Evolutionary conservation across 1,140 invertebrate genomes (phyloP), one percentile per base, ranked within the genome.

Genomic region (Diploscapter pachys): DNA sequence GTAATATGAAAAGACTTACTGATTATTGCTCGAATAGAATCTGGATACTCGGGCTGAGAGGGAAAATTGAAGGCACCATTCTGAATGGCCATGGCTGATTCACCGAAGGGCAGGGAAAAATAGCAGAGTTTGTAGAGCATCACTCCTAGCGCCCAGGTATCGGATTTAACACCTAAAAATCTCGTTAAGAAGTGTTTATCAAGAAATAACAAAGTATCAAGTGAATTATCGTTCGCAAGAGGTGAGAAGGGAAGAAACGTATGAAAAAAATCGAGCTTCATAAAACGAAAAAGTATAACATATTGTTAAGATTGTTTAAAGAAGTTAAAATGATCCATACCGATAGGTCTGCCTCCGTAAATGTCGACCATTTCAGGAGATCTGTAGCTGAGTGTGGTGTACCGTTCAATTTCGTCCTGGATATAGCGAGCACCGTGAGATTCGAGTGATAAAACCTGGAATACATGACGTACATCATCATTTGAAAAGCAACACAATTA

Each of bases 321-420:
- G n/a, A n/a, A n/a, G n/a, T n/a, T n/a, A 78, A 50, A 62, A 62
- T 75, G 0, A 54, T 76, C 50, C 4, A 91, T 93, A n/a, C 93
- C 93, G 72, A 96, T 94, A 48, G 90, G 87, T 87, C 92, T 92
- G 49, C 91, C 92, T 79, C 89, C 90, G 86, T 96, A 97, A 79
- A 97, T 89, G 87, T 97, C 94, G 52, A 97, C 90, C 95, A 97
- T 96, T 89, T 97, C 95, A 48, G 95, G 95, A 13, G 93, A 90
- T 81, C 94, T 90, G 86, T 97, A 96, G 63, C 93, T 92, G 13
- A 96, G 87, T 2, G 95, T 97, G 4, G 94, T 97, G 85, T 96
- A 96, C 83, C 88, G 88, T 86, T 93, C 92, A 77, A 96, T 93
- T 88, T 96, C 94, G 82, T 96, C 94, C 86, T 95, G 92, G 5